Base-by-base conservation (phyloP, 2,888 invertebrate genomes). In the Tachystola acroxantha region DNA sequence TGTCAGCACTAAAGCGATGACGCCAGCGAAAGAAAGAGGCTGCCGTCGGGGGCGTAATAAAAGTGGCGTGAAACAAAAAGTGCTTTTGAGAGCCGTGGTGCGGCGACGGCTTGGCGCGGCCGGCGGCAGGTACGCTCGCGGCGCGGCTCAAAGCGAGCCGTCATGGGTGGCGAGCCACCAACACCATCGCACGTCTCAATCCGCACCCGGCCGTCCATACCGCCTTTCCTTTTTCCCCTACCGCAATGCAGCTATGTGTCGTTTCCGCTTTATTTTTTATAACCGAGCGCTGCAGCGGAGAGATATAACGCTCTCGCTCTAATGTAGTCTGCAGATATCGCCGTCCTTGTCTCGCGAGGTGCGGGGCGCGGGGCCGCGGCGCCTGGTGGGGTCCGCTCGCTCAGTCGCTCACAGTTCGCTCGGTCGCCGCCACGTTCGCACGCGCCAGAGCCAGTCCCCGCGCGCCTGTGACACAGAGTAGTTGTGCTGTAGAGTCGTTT, bases 101-200 rank as follows among this genome's bases (percentile, higher is more conserved):
- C 40, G 43, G 54, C n/a, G 24, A 2, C 24, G n/a, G n/a, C n/a
- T 46, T 47, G 51, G 46, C 24, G 52, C 43, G 37, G 53, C 54
- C 64, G 53, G 48, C 52, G 51, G 58, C 69, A 67, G 68, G 68
- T 69, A 49, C 50, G 58, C 55, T 54, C 50, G 56, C 39, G 40
- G 43, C 36, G 49, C 58, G 64, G 61, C 69, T 77, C 84, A 84
- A 84, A 84, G 85, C 77, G 65, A 61, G 69, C 73, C 85, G 80
- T 77, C 86, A 79, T 85, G 87, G 86, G 86, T 86, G 87, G 85
- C 85, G 72, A 77, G 84, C 81, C 79, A 76, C 78, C 84, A 73
- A 79, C 87, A 81, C 82, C 81, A 76, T 78, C 75, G 80, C 85
- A 85, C 85, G 81, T 85, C 86, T 84, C 85, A 87, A 88, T 87